Evolutionary conservation across 2,113 vertebrate species (phyloP), one percentile per base, ranked within the genome.

Genomic region (Dromaius novaehollandiae): DNA sequence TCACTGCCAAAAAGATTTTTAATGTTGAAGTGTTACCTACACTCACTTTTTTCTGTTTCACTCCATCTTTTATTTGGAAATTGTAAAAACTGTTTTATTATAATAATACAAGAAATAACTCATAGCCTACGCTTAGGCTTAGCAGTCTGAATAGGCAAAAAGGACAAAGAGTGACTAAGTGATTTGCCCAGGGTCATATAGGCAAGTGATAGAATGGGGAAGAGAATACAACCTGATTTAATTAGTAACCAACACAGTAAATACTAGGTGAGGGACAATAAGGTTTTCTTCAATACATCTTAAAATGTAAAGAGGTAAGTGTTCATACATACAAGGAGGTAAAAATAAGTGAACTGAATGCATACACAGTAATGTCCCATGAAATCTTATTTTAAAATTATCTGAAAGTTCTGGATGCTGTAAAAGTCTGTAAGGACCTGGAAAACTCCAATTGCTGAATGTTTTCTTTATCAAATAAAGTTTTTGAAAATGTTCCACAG

Each of bases 1-100:
- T 75, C 66, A 22, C 24, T 89, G 92, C 92, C 95, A 95, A 87
- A 86, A 95, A 77, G 56, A 92, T 89, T 93, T 96, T 95, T 96
- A 79, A 95, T 90, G 60, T 61, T 56, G 4, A 84, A 78, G 40
- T 22, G 24, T 95, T 91, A 93, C 86, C 84, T 82, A 70, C 10
- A 44, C 12, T 93, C 48, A 28, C 38, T 69, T 88, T 80, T 61
- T 90, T 78, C 83, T 66, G 44, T 66, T 92, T 89, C 77, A 50
- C 14, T 80, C 34, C 32, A 90, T 25, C 32, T 90, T 32, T 26
- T 90, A 63, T 63, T 82, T 64, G 76, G 70, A 89, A 95, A 89
- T 14, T 76, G 58, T 53, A 60, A 76, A 77, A 36, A 32, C 1
- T 15, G 9, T 4, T 91, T 89, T 55, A 28, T 92, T 84, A 18